Base-by-base conservation (phyloP, 2,888 invertebrate genomes). In the Nemotelus nigrinus region DNA sequence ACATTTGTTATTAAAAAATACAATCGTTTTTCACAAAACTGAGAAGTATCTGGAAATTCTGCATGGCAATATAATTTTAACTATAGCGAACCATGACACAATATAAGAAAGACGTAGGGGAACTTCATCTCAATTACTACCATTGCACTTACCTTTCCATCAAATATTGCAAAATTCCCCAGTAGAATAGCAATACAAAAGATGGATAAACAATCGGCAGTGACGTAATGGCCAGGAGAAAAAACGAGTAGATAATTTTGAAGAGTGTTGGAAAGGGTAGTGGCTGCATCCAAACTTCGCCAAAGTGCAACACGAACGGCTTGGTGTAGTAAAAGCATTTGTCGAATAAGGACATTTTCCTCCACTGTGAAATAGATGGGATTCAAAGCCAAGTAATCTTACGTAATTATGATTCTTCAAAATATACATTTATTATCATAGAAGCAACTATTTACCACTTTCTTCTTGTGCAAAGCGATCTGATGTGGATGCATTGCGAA, bases 251-350 rank as follows among this genome's bases (percentile, higher is more conserved):
- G 75, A 89, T 86, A 57, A 89, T 85, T 80, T 89, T 89, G 76
- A 89, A 86, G 82, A 89, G 88, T 53, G 89, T 89, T 10, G 89
- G 89, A 83, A 89, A 88, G 0, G 89, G 88, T 8, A 89, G 88
- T 39, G 89, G 88, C 80, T 89, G 88, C 67, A 85, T 86, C 89
- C 89, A 89, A 55, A 89, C 82, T 1, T 87, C 82, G 67, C 82
- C 83, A 4, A 89, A 85, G 81, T 89, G 89, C 55, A 83, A 80
- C 3, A 83, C 83, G 80, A 89, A 89, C 82, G 79, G 79, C 45
- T 77, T 76, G 58, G 71, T 58, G 39, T 78, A 79, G 58, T 76
- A 79, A 5, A 58, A 44, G 43, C 57, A 45, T 76, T 78, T 79
- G 39, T 63, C 44, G 41, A 48, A 65, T 8, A 78, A 44, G 2